These are phyloP conservation scores for Temnothorax longispinosus DNA, from an alignment of 1,140 invertebrate genomes.

Conservation along the genomic window DNA sequence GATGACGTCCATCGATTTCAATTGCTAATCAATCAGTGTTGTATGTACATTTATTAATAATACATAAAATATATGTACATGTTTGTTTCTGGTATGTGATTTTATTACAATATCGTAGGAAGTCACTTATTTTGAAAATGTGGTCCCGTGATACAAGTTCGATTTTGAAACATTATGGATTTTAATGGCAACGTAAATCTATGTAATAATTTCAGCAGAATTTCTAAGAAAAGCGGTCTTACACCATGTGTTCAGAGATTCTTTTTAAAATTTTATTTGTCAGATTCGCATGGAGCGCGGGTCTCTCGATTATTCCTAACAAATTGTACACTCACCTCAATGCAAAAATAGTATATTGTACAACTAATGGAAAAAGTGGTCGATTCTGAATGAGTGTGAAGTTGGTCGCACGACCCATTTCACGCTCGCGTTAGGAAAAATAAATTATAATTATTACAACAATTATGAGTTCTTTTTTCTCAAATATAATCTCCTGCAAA, in stretches of 20 bases:
- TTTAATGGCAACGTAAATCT: not conserved
- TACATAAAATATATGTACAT: not conserved
- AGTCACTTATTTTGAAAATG: not conserved
- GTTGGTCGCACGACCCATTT: no score
- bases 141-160: not conserved
- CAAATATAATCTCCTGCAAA: slow-evolving; percentile 87
- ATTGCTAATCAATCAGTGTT: not conserved
- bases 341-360: no score
- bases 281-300: not conserved
- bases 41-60: not conserved
- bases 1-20: not conserved
- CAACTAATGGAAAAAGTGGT: no score
- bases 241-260: not conserved
- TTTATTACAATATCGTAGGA: not conserved
- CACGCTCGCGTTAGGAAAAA: no score
- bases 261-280: not conserved
- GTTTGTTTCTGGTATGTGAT: not conserved
- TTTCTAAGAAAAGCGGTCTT: not conserved
- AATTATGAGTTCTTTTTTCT: slow-evolving; percentile 30
- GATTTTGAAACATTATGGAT: not conserved
- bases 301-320: not conserved
- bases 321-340: not conserved
- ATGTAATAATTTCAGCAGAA: no score
- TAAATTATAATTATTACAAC: not conserved
- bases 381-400: no score